Base-by-base conservation (phyloP, 2,888 invertebrate genomes). In the Cantharis rufa region DNA sequence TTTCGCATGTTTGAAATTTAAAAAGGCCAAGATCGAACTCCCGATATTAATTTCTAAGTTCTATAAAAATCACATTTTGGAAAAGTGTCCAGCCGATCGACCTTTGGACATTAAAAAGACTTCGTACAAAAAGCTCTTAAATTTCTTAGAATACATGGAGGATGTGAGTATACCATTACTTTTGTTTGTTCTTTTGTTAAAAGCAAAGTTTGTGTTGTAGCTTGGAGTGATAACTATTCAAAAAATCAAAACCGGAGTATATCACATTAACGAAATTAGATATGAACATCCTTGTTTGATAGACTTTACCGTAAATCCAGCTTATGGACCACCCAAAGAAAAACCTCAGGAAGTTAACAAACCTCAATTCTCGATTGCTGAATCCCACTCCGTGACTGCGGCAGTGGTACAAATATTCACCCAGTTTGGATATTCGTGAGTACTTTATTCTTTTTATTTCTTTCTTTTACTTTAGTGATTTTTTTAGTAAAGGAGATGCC, bases 71-170 rank as follows among this genome's bases (percentile, higher is more conserved):
- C 92, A 93, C 81, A 90, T 95, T 83, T 86, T 92, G 71, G 88
- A 89, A 64, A 90, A 84, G 69, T 94, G 96, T 84, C 95, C 96
- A 0, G 85, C 91, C n/a, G 92, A 91, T 3, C 89, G 90, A 69
- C 90, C 89, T 15, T 87, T 98, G 61, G 97, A 98, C 85, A 91
- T 98, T 0, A 98, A 97, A 86, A 97, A 96, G 86, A 94, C 96
- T 0, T 93, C 93, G 11, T 95, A 93, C 85, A 98, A 97, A 89
- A 98, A 98, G 88, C 89, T 98, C 73, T 93, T 95, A 13, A 94
- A 94, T 78, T 98, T 98, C 86, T 89, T 98, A 27, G 93, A 92
- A 77, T 91, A 91, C 79, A 95, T 97, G 95, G 90, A 92, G 82
- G 89, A 91, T 85, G 91, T 93, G 86, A 89, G 28, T 69, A 48